Percentiles rank a stretch among this genome's conserved stretches.
These are phyloP conservation scores for Bombyx huttoni DNA, from an alignment of 2,888 invertebrate species.

Conservation along the genomic window DNA sequence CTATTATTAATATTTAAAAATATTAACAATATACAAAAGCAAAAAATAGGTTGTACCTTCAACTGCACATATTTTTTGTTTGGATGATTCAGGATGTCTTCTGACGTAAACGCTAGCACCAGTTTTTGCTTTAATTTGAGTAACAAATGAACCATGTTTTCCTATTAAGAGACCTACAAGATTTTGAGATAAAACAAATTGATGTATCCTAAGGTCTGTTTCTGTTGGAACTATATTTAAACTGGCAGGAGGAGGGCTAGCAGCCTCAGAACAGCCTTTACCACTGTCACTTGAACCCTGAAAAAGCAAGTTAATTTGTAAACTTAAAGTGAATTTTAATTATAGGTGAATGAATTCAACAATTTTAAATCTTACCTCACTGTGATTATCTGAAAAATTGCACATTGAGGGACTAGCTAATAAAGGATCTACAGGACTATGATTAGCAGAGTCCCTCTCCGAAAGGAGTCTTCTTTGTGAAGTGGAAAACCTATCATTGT, in stretches of 20 bases:
- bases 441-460: conserved; percentile 82
- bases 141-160: conserved; percentile 84
- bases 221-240: conserved; percentile 62
- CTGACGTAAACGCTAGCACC: conserved; percentile 85
- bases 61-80: conserved; percentile 86
- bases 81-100: conserved; percentile 80
- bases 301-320: conserved; percentile 11
- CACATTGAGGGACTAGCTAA: conserved; percentile 78
- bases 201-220: conserved; percentile 71
- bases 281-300: conserved; percentile 88
- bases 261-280: conserved; percentile 82
- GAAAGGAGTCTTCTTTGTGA: conserved; percentile 49
- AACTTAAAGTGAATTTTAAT: conserved; percentile 1
- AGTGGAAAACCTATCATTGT: conserved; percentile 43
- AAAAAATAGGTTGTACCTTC: conserved; percentile 71
- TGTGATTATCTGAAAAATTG: conserved; percentile 79
- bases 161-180: conserved; percentile 92
- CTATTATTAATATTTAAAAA: neutral
- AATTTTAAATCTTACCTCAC: conserved; percentile 61
- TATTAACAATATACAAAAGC: neutral
- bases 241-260: conserved; percentile 78
- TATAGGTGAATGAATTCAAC: conserved; percentile 2
- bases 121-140: conserved; percentile 82
- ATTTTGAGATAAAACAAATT: conserved; percentile 81
- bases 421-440: conserved; percentile 81